phyloP scores from a whole-genome alignment of 2,888 invertebrate species.

The Caenorhabditis plicata region DNA sequence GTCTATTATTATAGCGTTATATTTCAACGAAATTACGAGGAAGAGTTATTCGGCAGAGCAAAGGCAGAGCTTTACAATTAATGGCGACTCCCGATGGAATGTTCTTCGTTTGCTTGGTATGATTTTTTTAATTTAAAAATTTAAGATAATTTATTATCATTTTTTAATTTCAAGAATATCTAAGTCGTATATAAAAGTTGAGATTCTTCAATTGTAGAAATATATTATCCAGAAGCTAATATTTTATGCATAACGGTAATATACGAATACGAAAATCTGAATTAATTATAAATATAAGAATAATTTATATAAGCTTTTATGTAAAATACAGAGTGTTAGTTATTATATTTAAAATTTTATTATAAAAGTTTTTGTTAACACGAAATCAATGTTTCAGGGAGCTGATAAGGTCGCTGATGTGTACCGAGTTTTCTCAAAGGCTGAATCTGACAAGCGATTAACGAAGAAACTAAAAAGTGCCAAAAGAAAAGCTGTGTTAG shows the following conservation, averaged over 20 bases:
- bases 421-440: conserved; percentile 78
- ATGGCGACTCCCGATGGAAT: conserved; percentile 76
- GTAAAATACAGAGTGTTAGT: too few species aligned
- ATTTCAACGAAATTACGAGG: conserved; percentile 80
- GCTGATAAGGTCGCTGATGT: conserved; percentile 80
- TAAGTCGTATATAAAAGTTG: too few species aligned
- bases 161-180: too few species aligned
- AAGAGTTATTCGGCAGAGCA: conserved; percentile 77
- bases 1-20: conserved; percentile 71
- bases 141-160: too few species aligned
- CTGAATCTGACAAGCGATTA: conserved; percentile 79
- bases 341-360: background rate
- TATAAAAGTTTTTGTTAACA: background rate
- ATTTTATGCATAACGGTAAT: too few species aligned
- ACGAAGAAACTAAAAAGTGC: conserved; percentile 75
- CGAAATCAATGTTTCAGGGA: conserved; percentile 72
- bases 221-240: too few species aligned
- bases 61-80: conserved; percentile 79
- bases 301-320: too few species aligned
- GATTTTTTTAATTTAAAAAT: conserved; percentile 1
- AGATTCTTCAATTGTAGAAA: too few species aligned
- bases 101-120: conserved; percentile 77
- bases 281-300: too few species aligned
- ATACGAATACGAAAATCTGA: too few species aligned
- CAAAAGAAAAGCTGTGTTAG: conserved; percentile 42